Evolutionary conservation across 30 jellyfish, hydroid and myxozoan species (phyloP).

Genomic region (Cassiopea xamachana): DNA sequence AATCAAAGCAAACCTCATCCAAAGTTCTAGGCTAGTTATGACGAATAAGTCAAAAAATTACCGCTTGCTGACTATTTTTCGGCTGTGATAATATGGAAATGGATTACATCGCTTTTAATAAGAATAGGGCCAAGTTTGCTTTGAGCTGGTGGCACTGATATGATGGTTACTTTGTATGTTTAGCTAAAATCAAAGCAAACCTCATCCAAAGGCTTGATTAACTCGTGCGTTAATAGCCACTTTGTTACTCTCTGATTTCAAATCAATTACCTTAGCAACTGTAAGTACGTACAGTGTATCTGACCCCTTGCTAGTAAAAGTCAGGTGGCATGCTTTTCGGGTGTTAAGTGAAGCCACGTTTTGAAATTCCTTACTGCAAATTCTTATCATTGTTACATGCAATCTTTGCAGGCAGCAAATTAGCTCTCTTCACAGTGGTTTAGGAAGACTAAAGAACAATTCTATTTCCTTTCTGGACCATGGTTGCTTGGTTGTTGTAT

Average conservation of each 20-base stretch:
- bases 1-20: background rate
- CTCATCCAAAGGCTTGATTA: background rate
- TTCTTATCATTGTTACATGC: no score
- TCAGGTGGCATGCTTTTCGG: no score
- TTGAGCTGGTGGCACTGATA: conserved; percentile 3
- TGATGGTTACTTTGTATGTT: background rate
- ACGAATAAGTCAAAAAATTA: no score
- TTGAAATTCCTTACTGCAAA: no score
- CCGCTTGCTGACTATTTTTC: no score
- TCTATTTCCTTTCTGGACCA: no score
- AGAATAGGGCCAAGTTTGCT: background rate
- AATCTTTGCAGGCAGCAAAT: no score
- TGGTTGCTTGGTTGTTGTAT: no score
- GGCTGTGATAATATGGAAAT: background rate
- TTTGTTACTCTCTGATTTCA: background rate
- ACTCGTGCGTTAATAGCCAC: background rate
- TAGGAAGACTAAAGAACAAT: no score
- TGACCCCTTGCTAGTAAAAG: no score
- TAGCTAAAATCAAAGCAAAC: background rate
- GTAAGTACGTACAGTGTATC: background rate
- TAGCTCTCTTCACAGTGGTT: no score
- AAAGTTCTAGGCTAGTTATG: background rate
- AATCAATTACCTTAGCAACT: conserved; percentile 1
- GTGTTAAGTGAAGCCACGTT: no score
- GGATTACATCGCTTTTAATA: background rate